Evolutionary conservation across 2,797 vertebrate species (phyloP).

Genomic region (Anniella stebbinsi): DNA sequence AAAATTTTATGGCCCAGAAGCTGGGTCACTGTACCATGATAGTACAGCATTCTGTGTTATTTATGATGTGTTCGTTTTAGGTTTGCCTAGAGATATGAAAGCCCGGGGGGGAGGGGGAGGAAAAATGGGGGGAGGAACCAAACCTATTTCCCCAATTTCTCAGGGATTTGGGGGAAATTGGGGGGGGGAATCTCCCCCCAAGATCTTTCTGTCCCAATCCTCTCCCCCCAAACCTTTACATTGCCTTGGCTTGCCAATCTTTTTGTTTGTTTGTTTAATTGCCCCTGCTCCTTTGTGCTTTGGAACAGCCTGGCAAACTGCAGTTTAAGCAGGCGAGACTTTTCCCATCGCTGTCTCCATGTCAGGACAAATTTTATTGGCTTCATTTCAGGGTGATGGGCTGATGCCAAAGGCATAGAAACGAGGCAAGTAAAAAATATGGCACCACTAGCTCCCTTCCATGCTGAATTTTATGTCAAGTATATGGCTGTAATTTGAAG

Average conservation of each 20-base stretch:
- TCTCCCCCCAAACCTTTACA: no score
- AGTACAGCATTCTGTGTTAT: background rate
- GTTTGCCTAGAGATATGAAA: background rate
- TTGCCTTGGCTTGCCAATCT: background rate
- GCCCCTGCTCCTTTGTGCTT: background rate
- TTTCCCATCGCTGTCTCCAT: background rate
- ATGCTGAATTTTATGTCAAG: background rate
- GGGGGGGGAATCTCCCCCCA: no score
- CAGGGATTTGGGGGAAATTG: no score
- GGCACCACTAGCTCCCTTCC: background rate
- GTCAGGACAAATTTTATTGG: background rate
- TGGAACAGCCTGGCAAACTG: background rate
- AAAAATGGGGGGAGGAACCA: no score
- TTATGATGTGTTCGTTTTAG: background rate
- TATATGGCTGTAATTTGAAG: background rate
- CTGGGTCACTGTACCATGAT: background rate
- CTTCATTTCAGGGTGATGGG: background rate
- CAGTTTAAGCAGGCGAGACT: background rate
- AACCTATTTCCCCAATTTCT: no score
- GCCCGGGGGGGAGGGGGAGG: no score
- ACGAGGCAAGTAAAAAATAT: background rate
- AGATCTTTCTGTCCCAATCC: no score
- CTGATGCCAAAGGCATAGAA: background rate
- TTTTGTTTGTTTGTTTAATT: background rate
- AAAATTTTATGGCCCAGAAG: background rate